phyloP scores from a whole-genome alignment of 1,140 invertebrate genomes.

The Pogonomyrmex californicus region DNA sequence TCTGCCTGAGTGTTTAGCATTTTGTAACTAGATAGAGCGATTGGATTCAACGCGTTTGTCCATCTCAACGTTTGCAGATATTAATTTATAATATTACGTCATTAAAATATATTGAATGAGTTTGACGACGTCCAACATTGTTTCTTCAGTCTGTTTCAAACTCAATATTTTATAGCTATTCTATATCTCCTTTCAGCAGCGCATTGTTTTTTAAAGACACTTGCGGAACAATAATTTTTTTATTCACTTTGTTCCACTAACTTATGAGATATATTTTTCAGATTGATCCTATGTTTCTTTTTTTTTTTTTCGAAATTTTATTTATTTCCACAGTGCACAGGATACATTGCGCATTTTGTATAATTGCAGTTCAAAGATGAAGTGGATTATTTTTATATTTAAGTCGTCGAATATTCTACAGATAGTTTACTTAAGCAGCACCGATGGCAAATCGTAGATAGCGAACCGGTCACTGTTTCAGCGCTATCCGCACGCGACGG shows the following conservation, averaged over 20 bases:
- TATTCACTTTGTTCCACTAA: no score
- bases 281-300: background rate
- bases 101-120: background rate
- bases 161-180: background rate
- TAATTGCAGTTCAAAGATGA: background rate
- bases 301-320: background rate
- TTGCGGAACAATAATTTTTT: no score
- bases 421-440: conserved; percentile 44
- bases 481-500: background rate
- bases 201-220: no score
- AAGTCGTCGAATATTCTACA: background rate
- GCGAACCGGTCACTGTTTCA: conserved; percentile 20
- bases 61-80: background rate
- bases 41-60: background rate
- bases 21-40: conserved; percentile 56
- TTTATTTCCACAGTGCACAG: background rate
- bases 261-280: no score
- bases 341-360: background rate
- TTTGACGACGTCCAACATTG: background rate
- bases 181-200: no score
- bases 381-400: background rate
- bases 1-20: conserved; percentile 8
- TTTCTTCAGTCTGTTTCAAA: background rate
- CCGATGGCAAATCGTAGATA: conserved; percentile 41
- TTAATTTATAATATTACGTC: conserved; percentile 8